Evolutionary conservation across 2,888 invertebrate genomes (phyloP).

Genomic region (Orthosia gracilis): DNA sequence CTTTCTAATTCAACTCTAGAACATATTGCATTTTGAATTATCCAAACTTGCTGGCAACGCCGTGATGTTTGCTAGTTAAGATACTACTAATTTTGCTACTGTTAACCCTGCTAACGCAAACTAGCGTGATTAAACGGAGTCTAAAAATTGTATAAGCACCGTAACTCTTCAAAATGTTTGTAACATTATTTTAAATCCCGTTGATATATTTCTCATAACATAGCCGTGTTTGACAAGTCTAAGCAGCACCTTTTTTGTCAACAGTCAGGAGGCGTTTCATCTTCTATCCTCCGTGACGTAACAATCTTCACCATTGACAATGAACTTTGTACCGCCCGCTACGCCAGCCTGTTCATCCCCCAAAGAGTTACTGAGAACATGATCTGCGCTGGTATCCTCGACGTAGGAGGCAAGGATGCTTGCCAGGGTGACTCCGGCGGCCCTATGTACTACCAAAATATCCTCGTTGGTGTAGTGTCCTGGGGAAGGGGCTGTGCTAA

Average conservation of each 20-base stretch:
- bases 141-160: too few species aligned
- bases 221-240: background rate
- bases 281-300: slow-evolving; percentile 70
- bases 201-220: background rate
- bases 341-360: slow-evolving; percentile 57
- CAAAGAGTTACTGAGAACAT: slow-evolving; percentile 75
- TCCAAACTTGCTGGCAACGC: background rate
- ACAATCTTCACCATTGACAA: slow-evolving; percentile 77
- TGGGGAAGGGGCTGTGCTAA: slow-evolving; percentile 88
- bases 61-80: background rate
- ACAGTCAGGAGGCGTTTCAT: slow-evolving; percentile 69
- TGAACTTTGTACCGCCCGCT: slow-evolving; percentile 72
- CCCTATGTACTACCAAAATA: slow-evolving; percentile 80
- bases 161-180: background rate
- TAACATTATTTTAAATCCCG: background rate
- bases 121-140: background rate
- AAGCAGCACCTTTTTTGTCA: background rate
- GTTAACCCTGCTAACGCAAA: background rate
- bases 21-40: background rate
- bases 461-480: slow-evolving; percentile 85
- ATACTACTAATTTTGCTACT: background rate
- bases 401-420: slow-evolving; percentile 76
- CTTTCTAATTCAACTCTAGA: too few species aligned
- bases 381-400: slow-evolving; percentile 80
- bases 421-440: slow-evolving; percentile 89